phyloP scores from a whole-genome alignment of 2,113 vertebrate genomes.

The Myrmecophaga tridactyla region DNA sequence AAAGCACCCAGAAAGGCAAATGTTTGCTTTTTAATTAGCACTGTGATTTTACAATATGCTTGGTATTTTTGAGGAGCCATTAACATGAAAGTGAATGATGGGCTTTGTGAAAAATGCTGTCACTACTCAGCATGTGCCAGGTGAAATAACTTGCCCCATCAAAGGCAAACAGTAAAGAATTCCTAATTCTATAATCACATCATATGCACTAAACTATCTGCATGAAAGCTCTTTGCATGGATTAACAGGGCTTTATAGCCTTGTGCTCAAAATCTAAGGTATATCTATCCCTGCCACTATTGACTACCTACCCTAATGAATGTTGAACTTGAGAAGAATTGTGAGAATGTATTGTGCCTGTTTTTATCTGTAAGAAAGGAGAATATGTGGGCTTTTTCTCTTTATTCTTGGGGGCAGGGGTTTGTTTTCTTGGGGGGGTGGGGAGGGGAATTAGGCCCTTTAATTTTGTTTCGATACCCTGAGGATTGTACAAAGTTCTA shows the following conservation, averaged over 20 bases:
- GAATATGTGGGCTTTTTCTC: background rate
- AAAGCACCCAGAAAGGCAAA: slow-evolving; percentile 70
- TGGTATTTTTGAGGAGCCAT: slow-evolving; percentile 24
- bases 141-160: background rate
- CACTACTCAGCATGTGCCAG: slow-evolving; percentile 26
- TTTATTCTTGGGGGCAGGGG: too few relatives aligned
- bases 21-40: slow-evolving; percentile 42
- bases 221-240: slow-evolving; percentile 66
- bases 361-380: background rate
- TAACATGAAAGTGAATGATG: slow-evolving; percentile 9
- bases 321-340: background rate
- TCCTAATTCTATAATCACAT: background rate
- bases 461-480: background rate
- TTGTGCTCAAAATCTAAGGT: background rate
- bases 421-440: too few relatives aligned
- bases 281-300: background rate
- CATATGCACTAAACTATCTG: slow-evolving; percentile 15
- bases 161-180: background rate
- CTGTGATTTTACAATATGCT: slow-evolving; percentile 53
- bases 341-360: background rate
- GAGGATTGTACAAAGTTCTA: slow-evolving; percentile 26
- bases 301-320: background rate
- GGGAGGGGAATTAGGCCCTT: too few relatives aligned
- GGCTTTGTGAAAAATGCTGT: slow-evolving; percentile 49
- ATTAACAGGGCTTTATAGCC: background rate